Conservation (phyloP, 2,113 vertebrate genomes). For the Syngnathoides biaculeatus region DNA sequence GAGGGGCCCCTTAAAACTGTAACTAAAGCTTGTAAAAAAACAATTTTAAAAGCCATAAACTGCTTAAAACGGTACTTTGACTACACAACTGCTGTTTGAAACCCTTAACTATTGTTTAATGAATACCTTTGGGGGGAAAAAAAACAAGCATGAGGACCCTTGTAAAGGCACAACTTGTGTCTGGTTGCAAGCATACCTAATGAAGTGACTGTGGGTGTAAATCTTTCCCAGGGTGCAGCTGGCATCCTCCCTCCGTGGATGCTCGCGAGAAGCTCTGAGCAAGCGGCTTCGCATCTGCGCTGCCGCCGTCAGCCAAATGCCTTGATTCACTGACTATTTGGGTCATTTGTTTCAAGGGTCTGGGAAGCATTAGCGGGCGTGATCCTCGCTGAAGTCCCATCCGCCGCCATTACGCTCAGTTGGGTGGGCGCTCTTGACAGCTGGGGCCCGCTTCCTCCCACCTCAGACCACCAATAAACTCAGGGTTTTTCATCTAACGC, state of each 20-base stretch:
- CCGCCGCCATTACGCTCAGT: constrained; percentile 52
- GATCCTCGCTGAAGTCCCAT: constrained; percentile 49
- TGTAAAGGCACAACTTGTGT: neutral
- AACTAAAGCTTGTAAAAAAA: too few species aligned
- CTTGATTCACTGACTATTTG: constrained; percentile 56
- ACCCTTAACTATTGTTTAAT: too few species aligned
- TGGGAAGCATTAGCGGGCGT: constrained; percentile 58
- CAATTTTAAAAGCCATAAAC: too few species aligned
- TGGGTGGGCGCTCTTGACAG: constrained; percentile 46
- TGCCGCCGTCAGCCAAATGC: constrained; percentile 33
- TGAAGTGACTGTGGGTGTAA: constrained; percentile 2
- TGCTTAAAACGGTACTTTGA: too few species aligned
- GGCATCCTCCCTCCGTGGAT: neutral
- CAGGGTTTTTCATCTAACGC: neutral
- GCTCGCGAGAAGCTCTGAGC: constrained; percentile 31
- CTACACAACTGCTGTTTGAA: too few species aligned
- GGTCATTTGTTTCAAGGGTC: constrained; percentile 61
- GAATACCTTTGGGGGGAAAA: too few species aligned
- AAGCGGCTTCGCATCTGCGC: constrained; percentile 43
- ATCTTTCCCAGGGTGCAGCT: neutral
- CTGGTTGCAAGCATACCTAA: neutral
- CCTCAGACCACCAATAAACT: constrained; percentile 1
- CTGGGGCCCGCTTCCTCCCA: neutral
- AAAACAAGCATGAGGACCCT: neutral
- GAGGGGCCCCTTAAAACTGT: too few species aligned